phyloP scores from a whole-genome alignment of 2,797 vertebrate genomes.

The Capromys pilorides region DNA sequence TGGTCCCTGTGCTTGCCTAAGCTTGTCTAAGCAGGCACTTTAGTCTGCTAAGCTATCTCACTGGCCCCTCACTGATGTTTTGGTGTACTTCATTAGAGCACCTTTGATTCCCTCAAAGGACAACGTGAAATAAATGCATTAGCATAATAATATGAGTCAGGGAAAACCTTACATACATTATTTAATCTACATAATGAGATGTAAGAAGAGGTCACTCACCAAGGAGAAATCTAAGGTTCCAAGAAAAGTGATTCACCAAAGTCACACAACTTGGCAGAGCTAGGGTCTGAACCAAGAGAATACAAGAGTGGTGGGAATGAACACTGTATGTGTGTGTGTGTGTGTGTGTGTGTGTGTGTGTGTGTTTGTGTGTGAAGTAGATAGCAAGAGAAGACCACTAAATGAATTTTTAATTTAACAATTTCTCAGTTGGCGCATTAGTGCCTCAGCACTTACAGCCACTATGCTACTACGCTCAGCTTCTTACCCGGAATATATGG shows the following conservation, averaged over 20 bases:
- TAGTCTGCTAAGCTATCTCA: too few species aligned
- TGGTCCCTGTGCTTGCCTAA: too few species aligned
- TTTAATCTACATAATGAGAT: not conserved
- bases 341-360: not conserved
- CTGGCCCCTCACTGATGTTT: not conserved
- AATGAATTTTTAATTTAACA: not conserved
- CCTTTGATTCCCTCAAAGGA: not conserved
- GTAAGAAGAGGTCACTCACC: not conserved
- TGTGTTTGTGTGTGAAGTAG: too few species aligned
- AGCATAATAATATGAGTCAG: not conserved
- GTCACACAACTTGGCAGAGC: not conserved
- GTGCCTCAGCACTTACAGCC: not conserved
- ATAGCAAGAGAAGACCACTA: not conserved
- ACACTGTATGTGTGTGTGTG: fast-evolving
- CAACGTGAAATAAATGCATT: not conserved
- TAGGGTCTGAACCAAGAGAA: not conserved
- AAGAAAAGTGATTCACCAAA: not conserved
- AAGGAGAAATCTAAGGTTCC: not conserved
- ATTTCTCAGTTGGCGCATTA: not conserved
- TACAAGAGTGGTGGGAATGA: not conserved
- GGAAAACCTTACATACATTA: too few species aligned
- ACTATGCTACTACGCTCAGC: not conserved
- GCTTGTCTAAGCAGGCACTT: too few species aligned
- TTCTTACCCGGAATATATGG: not conserved
- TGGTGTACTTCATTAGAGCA: not conserved